Evolutionary conservation across 2,888 invertebrate species (phyloP).

Genomic region (Apotomis turbidana): DNA sequence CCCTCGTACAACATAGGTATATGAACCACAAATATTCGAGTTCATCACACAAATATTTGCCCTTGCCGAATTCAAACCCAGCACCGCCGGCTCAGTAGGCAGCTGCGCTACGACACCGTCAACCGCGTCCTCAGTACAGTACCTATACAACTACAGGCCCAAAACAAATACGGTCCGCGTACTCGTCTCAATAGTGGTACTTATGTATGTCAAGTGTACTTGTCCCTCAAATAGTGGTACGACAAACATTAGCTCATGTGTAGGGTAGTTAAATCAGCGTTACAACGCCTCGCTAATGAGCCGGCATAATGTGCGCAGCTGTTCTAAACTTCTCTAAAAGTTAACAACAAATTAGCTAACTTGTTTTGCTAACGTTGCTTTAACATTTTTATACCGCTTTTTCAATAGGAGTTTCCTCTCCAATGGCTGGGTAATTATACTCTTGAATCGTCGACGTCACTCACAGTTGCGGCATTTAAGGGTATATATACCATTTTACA

Average conservation of each 20-base stretch:
- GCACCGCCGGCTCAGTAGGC: too few relatives aligned
- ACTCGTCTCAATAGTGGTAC: slow-evolving; percentile 1
- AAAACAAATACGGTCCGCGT: background rate
- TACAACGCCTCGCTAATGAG: slow-evolving; percentile 59
- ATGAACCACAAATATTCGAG: too few relatives aligned
- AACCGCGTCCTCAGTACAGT: too few relatives aligned
- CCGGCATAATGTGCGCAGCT: slow-evolving; percentile 44
- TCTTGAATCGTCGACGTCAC: too few relatives aligned
- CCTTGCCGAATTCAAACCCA: too few relatives aligned
- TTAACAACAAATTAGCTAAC: slow-evolving; percentile 43
- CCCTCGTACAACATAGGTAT: too few relatives aligned
- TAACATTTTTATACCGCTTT: slow-evolving; percentile 11
- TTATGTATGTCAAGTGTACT: slow-evolving; percentile 4
- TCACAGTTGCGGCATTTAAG: too few relatives aligned
- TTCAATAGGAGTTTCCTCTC: slow-evolving; percentile 16
- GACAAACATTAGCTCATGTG: slow-evolving; percentile 28
- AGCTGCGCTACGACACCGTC: too few relatives aligned
- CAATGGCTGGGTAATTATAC: background rate
- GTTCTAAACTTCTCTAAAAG: slow-evolving; percentile 41
- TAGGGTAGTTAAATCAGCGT: slow-evolving; percentile 51
- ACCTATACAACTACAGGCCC: too few relatives aligned
- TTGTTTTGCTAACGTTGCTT: slow-evolving; percentile 28
- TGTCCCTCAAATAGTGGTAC: slow-evolving; percentile 30
- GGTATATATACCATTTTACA: too few relatives aligned
- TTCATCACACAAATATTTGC: too few relatives aligned